Conservation (phyloP, 2,797 vertebrate species). For the Urosaurus nigricauda region DNA sequence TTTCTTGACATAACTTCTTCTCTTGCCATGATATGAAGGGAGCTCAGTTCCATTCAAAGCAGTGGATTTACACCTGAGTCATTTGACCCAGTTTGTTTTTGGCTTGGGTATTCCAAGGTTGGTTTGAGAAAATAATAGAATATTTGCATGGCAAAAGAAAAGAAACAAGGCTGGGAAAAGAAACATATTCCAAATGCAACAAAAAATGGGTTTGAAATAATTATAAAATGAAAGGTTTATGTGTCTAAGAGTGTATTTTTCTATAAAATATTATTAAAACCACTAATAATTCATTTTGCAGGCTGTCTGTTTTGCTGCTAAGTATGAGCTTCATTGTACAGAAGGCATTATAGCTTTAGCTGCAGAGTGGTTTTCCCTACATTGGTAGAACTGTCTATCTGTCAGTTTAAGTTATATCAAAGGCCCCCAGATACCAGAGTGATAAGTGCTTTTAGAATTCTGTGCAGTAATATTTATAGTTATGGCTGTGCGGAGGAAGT, state of each 20-base stretch:
- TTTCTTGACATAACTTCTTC: constrained; percentile 36
- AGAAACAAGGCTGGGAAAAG: constrained; percentile 46
- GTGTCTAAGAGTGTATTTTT: constrained; percentile 29
- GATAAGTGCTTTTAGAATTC: constrained; percentile 10
- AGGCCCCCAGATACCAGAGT: neutral
- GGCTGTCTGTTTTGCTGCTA: constrained; percentile 15
- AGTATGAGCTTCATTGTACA: constrained; percentile 1
- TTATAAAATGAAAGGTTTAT: constrained; percentile 38
- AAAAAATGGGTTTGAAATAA: constrained; percentile 48
- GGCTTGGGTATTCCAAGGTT: constrained; percentile 37
- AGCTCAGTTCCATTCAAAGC: constrained; percentile 19
- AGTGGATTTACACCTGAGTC: constrained; percentile 30
- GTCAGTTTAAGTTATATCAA: constrained; percentile 41
- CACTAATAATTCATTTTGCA: constrained; percentile 35
- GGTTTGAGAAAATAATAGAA: constrained; percentile 36
- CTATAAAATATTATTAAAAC: constrained; percentile 44
- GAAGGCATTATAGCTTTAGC: neutral
- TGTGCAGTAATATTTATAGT: constrained; percentile 26
- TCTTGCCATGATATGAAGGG: constrained; percentile 14
- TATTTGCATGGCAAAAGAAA: constrained; percentile 48
- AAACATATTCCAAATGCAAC: constrained; percentile 57
- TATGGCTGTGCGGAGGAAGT: neutral
- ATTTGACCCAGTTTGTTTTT: constrained; percentile 44
- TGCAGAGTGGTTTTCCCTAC: neutral
- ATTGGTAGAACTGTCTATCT: constrained; percentile 30